phyloP scores from a whole-genome alignment of 2,888 invertebrate species.

The Chloroclystis v-ata region DNA sequence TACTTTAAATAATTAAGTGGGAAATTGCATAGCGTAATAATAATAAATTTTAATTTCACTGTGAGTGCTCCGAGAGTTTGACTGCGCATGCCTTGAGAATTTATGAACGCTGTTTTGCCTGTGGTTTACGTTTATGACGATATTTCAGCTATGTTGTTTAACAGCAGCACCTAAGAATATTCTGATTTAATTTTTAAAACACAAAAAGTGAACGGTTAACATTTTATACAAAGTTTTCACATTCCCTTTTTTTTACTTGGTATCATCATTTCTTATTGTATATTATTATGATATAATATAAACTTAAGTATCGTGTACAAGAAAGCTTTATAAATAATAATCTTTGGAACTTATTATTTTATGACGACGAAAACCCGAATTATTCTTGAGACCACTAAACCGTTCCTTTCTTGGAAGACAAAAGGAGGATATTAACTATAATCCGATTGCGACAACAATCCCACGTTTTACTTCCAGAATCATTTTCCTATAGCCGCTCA shows the following conservation, averaged over 20 bases:
- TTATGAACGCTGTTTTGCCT: conserved; percentile 21
- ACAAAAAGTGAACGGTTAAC: neutral
- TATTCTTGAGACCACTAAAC: too few species aligned
- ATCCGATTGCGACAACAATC: neutral
- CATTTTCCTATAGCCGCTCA: neutral
- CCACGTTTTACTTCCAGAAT: neutral
- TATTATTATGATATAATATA: too few species aligned
- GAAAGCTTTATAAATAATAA: too few species aligned
- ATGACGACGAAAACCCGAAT: too few species aligned
- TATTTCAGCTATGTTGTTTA: neutral
- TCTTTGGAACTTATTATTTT: too few species aligned
- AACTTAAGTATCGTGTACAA: too few species aligned
- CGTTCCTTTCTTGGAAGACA: too few species aligned
- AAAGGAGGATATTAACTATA: too few species aligned
- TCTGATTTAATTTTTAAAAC: neutral
- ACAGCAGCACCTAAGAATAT: neutral
- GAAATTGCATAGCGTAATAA: conserved; percentile 31
- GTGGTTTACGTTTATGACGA: neutral
- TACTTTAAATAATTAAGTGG: conserved; percentile 32
- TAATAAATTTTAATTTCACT: conserved; percentile 32
- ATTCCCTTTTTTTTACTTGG: too few species aligned
- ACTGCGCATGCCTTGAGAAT: conserved; percentile 22
- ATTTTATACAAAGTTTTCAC: too few species aligned
- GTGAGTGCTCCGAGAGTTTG: conserved; percentile 25
- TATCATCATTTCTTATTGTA: too few species aligned